These are phyloP conservation scores for Ginglymostoma cirratum DNA, from an alignment of 2,113 vertebrate genomes.

Conservation along the genomic window DNA sequence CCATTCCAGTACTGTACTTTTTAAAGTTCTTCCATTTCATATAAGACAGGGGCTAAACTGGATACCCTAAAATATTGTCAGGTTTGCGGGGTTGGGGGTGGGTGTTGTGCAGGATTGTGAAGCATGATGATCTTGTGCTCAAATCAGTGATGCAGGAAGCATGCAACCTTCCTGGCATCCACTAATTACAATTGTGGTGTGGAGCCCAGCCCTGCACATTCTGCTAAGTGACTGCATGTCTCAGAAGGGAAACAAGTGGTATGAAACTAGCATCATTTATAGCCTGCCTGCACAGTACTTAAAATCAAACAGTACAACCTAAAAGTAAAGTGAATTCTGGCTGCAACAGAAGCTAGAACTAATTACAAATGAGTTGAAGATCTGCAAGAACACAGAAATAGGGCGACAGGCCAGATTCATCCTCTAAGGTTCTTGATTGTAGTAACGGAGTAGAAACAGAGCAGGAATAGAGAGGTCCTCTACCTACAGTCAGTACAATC, in stretches of 20 bases:
- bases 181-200: background rate
- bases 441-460: no score
- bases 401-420: background rate
- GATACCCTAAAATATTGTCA: no score
- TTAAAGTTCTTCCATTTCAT: no score
- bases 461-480: background rate
- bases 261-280: background rate
- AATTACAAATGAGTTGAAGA: background rate
- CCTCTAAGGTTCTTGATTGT: no score
- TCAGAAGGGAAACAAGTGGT: background rate
- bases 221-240: background rate
- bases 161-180: background rate
- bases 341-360: background rate
- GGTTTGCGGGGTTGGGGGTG: no score
- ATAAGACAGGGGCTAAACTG: no score
- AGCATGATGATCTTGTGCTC: no score
- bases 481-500: background rate
- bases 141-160: no score
- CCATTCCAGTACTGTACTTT: no score
- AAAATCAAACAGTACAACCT: background rate
- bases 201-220: background rate
- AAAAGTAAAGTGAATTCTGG: background rate
- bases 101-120: no score
- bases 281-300: background rate
- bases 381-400: background rate